phyloP scores from a whole-genome alignment of 2,888 invertebrate genomes.

The Melipona bicolor region DNA sequence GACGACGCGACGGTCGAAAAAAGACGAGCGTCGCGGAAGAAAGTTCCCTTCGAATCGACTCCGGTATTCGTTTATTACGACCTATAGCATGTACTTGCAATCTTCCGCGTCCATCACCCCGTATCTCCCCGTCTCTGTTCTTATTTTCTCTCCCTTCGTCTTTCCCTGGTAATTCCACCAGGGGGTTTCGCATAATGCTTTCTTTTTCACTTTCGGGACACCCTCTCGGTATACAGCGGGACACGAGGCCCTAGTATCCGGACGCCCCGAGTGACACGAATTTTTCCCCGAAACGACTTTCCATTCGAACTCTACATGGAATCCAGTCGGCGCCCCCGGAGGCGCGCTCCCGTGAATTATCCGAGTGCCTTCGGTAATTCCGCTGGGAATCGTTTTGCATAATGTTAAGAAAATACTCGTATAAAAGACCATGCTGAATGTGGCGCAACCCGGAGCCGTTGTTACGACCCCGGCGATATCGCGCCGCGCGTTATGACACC shows the following conservation, averaged over 20 bases:
- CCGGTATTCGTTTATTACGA: slow-evolving; percentile 54
- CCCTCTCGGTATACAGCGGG: slow-evolving; percentile 35
- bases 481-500: slow-evolving; percentile 49
- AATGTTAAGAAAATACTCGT: slow-evolving; percentile 72
- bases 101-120: slow-evolving; percentile 39
- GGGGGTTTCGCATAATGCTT: slow-evolving; percentile 70
- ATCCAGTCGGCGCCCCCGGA: slow-evolving; percentile 61
- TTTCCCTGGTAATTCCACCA: slow-evolving; percentile 62
- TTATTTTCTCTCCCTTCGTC: slow-evolving; percentile 20
- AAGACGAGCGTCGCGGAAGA: slow-evolving; percentile 54
- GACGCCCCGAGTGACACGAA: slow-evolving; percentile 68
- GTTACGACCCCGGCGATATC: slow-evolving; percentile 42
- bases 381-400: slow-evolving; percentile 73
- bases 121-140: slow-evolving; percentile 12
- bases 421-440: slow-evolving; percentile 53
- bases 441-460: slow-evolving; percentile 3
- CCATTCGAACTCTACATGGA: slow-evolving; percentile 60
- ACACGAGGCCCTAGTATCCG: slow-evolving; percentile 45
- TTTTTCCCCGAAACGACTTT: slow-evolving; percentile 71
- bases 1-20: slow-evolving; percentile 20
- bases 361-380: slow-evolving; percentile 68
- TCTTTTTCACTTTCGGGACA: slow-evolving; percentile 48
- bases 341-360: slow-evolving; percentile 70
- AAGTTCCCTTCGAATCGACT: slow-evolving; percentile 55
- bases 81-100: slow-evolving; percentile 51